These are phyloP conservation scores for Crepidodera aurea DNA, from an alignment of 2,888 invertebrate genomes.

Conservation along the genomic window DNA sequence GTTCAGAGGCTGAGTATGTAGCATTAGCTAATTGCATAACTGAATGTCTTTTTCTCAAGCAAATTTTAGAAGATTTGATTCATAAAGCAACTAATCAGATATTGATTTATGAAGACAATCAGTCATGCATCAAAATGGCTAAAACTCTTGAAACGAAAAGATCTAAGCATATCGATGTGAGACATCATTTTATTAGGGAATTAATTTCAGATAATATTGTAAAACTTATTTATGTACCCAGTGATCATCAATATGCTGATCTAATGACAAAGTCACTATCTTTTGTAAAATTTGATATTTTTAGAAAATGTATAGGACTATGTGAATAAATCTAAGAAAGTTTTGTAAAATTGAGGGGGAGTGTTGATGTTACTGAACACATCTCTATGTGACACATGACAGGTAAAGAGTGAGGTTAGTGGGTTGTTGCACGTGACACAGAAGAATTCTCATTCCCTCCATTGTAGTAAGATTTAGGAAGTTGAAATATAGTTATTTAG, in stretches of 20 bases:
- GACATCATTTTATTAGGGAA: constrained; percentile 30
- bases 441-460: no score
- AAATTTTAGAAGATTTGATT: constrained; percentile 30
- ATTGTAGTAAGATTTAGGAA: no score
- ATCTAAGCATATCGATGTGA: constrained; percentile 36
- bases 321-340: background rate
- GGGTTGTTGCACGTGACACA: no score
- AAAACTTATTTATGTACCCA: background rate
- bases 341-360: constrained; percentile 8
- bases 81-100: constrained; percentile 24
- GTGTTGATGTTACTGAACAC: constrained; percentile 5
- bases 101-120: constrained; percentile 29
- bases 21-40: constrained; percentile 35
- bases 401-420: no score
- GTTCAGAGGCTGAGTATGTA: constrained; percentile 39
- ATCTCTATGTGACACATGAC: constrained; percentile 1
- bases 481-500: no score
- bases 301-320: constrained; percentile 1
- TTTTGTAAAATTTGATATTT: background rate
- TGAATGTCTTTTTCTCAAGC: constrained; percentile 36
- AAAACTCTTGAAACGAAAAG: constrained; percentile 35
- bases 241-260: constrained; percentile 6
- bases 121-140: constrained; percentile 29
- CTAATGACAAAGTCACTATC: constrained; percentile 2
- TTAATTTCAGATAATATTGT: constrained; percentile 3